Evolutionary conservation across 2,888 invertebrate genomes (phyloP), one percentile per base, ranked within the genome.

Genomic region (Siphlonurus alternatus): DNA sequence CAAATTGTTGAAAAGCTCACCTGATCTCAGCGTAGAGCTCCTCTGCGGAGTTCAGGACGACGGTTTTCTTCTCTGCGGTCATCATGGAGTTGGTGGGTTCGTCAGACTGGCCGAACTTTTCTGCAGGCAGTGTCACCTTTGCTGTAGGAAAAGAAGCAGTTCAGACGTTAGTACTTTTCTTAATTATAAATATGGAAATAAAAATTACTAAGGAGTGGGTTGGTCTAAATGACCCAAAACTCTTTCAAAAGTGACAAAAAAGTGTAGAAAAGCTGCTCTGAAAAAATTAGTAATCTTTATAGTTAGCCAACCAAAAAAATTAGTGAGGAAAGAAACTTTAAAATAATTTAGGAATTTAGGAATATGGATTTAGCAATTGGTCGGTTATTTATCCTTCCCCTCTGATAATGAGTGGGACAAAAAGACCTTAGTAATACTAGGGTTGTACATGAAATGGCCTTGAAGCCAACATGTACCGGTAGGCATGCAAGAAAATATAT

Each of bases 41-140:
- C 73, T 97, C 96, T 18, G 84, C 83, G 0, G 96, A 96, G 78
- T 94, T 93, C 61, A 97, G 80, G 67, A 89, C 84, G 66, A 96
- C 83, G 62, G 83, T 79, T 72, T 85, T 85, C 69, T 86, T 87
- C 71, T 88, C 87, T 66, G 85, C 83, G 1, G 84, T 76, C 1
- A 83, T 78, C 1, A 79, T 78, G 66, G 80, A 82, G 24, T 79
- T 82, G 19, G 81, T 79, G 61, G 75, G 76, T 38, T 87, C 87
- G 68, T 88, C 86, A 0, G 80, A 80, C 24, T 82, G 82, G 54
- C 81, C 78, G 74, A 96, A 95, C 74, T 87, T 89, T 70, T 91
- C 88, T 0, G 88, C 87, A 0, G 96, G 94, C 71, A 97, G 82
- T 61, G 86, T 84, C 0, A 90, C 90, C 23, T 89, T 87, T 25